Base-by-base conservation (phyloP, 2,888 invertebrate genomes). In the Phania funesta region DNA sequence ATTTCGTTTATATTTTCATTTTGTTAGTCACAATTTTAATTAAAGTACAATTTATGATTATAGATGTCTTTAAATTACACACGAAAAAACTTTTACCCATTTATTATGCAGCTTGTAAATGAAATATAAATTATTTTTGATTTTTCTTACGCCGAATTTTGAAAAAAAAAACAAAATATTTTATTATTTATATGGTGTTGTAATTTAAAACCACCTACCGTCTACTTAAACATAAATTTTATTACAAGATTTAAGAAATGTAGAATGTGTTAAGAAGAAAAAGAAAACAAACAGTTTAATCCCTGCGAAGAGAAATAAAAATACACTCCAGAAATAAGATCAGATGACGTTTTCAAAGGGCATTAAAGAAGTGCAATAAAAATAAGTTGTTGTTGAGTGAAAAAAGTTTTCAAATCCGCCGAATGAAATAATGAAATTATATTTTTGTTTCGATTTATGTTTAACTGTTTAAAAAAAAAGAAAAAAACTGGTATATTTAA, bases 151-250 rank as follows among this genome's bases (percentile, higher is more conserved):
- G 24, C 9, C 11, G 26, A 44, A 35, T 70, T 52, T 50, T 11
- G 38, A n/a, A 16, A 20, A 0, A 16, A 32, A 76, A 22, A 4
- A 46, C 50, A 29, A 56, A 26, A 54, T 52, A 54, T 68, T 56
- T 68, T 80, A 68, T 80, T 68, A 75, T 75, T 74, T 82, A 82
- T 82, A 78, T 82, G 74, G 74, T 82, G 82, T 82, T 78, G 82
- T 82, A 82, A 82, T 67, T 82, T 82, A 82, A 82, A 82, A 82
- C 82, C 82, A 82, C 82, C 82, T 82, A 82, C 82, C 67, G 82
- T 78, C 82, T 75, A 78, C 82, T 78, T 78, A 74, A 74, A 74
- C 74, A 82, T 82, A 82, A 82, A 82, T 82, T 82, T 82, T 78
- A 78, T 65, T 73, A 48, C 71, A 46, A 65, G 48, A 56, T 46